Conservation (phyloP, 2,113 vertebrate genomes). For the Tautogolabrus adspersus region DNA sequence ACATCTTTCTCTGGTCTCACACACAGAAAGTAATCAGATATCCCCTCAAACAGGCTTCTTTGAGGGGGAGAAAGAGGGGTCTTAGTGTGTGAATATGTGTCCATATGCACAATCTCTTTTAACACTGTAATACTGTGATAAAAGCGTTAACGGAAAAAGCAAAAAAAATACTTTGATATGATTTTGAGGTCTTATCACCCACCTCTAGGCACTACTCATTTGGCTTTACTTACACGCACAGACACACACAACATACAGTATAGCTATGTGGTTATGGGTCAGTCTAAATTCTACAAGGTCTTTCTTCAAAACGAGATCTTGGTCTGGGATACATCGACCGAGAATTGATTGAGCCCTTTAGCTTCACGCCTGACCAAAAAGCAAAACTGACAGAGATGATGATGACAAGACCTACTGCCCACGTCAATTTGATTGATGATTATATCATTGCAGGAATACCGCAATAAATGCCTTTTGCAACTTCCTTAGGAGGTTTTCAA, state of each 20-base stretch:
- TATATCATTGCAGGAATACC: neutral
- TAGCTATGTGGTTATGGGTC: conserved; percentile 6
- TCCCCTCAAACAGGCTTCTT: too few species aligned
- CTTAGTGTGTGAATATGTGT: too few species aligned
- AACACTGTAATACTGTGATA: too few species aligned
- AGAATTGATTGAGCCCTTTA: conserved; percentile 18
- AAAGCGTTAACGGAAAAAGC: too few species aligned
- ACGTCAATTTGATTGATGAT: neutral
- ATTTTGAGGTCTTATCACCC: too few species aligned
- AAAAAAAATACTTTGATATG: too few species aligned
- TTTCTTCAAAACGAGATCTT: conserved; percentile 5
- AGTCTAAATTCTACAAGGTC: conserved; percentile 5
- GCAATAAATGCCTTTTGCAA: neutral
- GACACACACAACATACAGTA: neutral
- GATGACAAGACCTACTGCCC: neutral
- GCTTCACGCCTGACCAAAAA: neutral
- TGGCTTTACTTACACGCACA: neutral
- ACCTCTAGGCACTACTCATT: too few species aligned
- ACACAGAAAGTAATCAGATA: too few species aligned
- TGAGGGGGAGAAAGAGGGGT: too few species aligned
- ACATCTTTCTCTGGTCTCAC: too few species aligned
- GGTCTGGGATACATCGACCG: neutral
- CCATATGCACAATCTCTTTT: too few species aligned
- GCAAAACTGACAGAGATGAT: neutral
- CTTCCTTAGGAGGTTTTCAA: too few species aligned